A percentile compares a stretch with the other conserved stretches of the same genome.
phyloP scores from a whole-genome alignment of 2,797 vertebrate genomes.

The Acanthornis magna region DNA sequence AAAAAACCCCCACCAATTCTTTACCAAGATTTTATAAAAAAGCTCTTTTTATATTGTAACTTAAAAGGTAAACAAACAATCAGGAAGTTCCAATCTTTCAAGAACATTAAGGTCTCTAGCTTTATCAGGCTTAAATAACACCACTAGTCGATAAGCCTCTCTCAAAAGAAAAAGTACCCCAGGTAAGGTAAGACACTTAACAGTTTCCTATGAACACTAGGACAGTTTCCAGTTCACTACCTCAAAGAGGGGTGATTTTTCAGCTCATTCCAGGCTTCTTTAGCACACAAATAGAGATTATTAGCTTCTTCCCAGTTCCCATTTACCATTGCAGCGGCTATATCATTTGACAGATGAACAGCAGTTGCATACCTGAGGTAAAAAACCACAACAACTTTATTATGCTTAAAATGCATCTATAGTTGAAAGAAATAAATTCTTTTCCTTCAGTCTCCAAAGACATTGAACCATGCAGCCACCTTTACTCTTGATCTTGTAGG shows the following conservation, averaged over 20 bases:
- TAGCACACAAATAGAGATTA: conserved; percentile 79
- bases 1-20: not conserved
- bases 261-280: conserved; percentile 79
- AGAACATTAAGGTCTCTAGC: not conserved
- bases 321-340: conserved; percentile 81
- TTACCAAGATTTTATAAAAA: not conserved
- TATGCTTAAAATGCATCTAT: not conserved
- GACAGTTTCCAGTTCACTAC: conserved; percentile 62
- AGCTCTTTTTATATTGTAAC: not conserved
- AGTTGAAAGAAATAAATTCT: not conserved
- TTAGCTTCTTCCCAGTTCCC: conserved; percentile 88
- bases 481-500: not conserved
- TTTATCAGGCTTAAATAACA: not conserved
- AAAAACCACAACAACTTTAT: not conserved
- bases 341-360: conserved; percentile 81
- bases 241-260: conserved; percentile 79
- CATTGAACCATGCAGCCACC: not conserved
- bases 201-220: not conserved
- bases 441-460: not conserved
- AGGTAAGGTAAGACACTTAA: not conserved
- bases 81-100: not conserved
- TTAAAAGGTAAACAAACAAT: not conserved
- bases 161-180: not conserved
- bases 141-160: not conserved
- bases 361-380: conserved; percentile 82